Conservation (phyloP, 2,888 invertebrate genomes). For the Chaetoderma sp. region DNA sequence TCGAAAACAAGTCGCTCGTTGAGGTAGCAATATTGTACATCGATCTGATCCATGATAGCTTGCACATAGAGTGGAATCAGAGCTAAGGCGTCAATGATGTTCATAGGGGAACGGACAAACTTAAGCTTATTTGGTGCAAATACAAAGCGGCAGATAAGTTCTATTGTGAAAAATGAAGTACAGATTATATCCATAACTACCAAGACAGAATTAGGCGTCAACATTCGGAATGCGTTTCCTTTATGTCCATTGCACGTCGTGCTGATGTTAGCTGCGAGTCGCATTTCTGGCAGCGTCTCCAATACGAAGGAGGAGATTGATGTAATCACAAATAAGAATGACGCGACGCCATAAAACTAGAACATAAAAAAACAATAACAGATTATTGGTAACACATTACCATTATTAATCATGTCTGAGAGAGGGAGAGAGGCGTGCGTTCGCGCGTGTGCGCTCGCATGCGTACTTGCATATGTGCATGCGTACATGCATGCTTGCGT, state of each 20-base stretch:
- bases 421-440: no score
- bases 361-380: constrained; percentile 24
- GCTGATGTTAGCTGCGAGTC: constrained; percentile 35
- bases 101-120: constrained; percentile 62
- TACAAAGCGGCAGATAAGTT: constrained; percentile 58
- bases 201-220: constrained; percentile 48
- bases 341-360: constrained; percentile 64
- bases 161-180: constrained; percentile 65
- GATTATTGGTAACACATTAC: no score
- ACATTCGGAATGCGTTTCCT: constrained; percentile 36
- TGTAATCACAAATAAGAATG: constrained; percentile 62
- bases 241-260: constrained; percentile 22
- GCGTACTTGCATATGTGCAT: no score
- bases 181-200: constrained; percentile 62
- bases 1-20: constrained; percentile 64
- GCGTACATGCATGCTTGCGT: no score
- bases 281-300: constrained; percentile 61
- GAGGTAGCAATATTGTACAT: constrained; percentile 57
- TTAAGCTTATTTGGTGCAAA: constrained; percentile 58
- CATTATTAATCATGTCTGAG: no score
- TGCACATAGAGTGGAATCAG: constrained; percentile 66
- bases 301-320: constrained; percentile 67
- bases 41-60: constrained; percentile 57
- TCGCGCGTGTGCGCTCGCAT: no score
- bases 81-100: constrained; percentile 65